Evolutionary conservation across 1,140 invertebrate species (phyloP).

Genomic region (Drosophila mojavensis): DNA sequence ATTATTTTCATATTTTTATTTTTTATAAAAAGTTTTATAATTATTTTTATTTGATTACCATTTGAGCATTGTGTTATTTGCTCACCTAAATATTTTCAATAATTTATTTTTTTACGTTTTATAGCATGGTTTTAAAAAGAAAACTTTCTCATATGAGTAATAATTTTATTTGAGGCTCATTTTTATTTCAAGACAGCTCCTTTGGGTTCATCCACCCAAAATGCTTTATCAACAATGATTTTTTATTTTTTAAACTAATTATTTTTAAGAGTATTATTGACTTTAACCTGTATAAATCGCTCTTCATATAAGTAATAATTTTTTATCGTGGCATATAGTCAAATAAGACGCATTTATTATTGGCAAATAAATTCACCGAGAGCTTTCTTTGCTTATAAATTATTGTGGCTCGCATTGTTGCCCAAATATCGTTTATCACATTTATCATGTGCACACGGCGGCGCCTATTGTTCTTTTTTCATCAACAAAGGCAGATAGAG

Average conservation of each 20-base stretch:
- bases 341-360: slow-evolving; percentile 42
- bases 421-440: slow-evolving; percentile 75
- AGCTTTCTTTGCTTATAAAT: slow-evolving; percentile 44
- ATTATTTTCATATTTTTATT: too few relatives aligned
- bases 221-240: background rate
- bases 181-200: too few relatives aligned
- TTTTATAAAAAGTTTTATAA: too few relatives aligned
- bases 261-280: too few relatives aligned
- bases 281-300: background rate
- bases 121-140: too few relatives aligned
- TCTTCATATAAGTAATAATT: background rate
- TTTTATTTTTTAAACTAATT: background rate
- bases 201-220: too few relatives aligned
- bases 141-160: too few relatives aligned
- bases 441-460: slow-evolving; percentile 73
- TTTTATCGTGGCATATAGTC: slow-evolving; percentile 14
- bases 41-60: too few relatives aligned
- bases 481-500: background rate
- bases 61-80: too few relatives aligned
- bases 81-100: too few relatives aligned
- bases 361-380: slow-evolving; percentile 29
- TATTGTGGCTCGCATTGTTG: slow-evolving; percentile 58
- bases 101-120: too few relatives aligned
- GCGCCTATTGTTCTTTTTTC: slow-evolving; percentile 37
- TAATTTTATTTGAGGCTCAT: too few relatives aligned